Evolutionary conservation across 37 sponge, comb jelly and placozoan species (phyloP).

Genomic region (Trichoplax adhaerens): DNA sequence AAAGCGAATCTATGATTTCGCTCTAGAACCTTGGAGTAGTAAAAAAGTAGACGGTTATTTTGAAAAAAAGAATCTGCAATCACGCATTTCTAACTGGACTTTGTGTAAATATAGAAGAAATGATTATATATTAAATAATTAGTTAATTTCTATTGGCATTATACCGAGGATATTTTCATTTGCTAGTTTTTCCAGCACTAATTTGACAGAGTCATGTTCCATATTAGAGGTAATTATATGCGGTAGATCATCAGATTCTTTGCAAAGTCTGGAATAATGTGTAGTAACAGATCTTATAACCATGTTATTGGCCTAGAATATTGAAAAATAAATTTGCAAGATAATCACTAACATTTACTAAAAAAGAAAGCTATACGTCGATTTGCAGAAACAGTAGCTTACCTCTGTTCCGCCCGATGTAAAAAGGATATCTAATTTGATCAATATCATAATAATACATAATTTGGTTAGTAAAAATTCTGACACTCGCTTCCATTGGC

Average conservation of each 20-base stretch:
- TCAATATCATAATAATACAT: too few relatives aligned
- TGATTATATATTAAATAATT: too few relatives aligned
- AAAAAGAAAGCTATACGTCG: too few relatives aligned
- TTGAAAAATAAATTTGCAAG: not conserved
- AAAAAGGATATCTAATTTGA: conserved; percentile 46
- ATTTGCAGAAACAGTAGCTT: not conserved
- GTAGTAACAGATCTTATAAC: conserved; percentile 18
- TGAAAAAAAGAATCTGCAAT: too few relatives aligned
- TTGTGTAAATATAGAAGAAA: too few relatives aligned
- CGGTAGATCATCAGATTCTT: conserved; percentile 9
- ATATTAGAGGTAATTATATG: conserved; percentile 51
- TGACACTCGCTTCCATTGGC: too few relatives aligned
- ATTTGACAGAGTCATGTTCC: conserved; percentile 62
- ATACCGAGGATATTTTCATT: conserved; percentile 6
- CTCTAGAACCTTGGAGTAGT: too few relatives aligned
- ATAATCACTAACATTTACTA: not conserved
- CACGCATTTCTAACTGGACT: too few relatives aligned
- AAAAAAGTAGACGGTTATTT: too few relatives aligned
- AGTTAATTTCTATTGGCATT: too few relatives aligned
- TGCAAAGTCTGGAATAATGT: conserved; percentile 1
- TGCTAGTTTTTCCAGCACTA: conserved; percentile 16
- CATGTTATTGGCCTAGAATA: conserved; percentile 32
- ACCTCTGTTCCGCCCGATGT: conserved; percentile 79
- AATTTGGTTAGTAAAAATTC: too few relatives aligned
- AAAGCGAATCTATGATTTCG: too few relatives aligned